Evolutionary conservation across 2,888 invertebrate genomes (phyloP).

Genomic region (Pyralis farinalis): DNA sequence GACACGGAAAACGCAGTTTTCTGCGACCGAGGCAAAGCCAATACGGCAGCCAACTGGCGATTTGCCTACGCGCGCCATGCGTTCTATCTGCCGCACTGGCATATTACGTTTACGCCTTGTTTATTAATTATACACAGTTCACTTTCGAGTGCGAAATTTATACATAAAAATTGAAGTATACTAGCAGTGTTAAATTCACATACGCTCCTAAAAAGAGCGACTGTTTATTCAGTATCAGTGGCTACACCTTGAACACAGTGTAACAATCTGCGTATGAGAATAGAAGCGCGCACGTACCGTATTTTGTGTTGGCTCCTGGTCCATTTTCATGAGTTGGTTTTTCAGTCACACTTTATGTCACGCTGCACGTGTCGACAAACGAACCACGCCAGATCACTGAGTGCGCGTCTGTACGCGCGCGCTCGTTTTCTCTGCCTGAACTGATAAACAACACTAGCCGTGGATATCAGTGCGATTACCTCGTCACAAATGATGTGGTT

Average conservation of each 20-base stretch:
- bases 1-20: constrained; percentile 36
- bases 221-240: neutral
- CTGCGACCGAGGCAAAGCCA: constrained; percentile 49
- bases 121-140: constrained; percentile 1
- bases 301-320: constrained; percentile 30
- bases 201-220: neutral
- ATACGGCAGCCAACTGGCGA: constrained; percentile 72
- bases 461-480: constrained; percentile 47
- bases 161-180: constrained; percentile 4
- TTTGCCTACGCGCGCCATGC: constrained; percentile 43
- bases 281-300: constrained; percentile 44
- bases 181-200: neutral
- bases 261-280: neutral
- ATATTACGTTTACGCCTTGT: constrained; percentile 3
- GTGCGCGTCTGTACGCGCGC: constrained; percentile 37
- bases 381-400: constrained; percentile 38
- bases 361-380: constrained; percentile 39
- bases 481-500: constrained; percentile 26
- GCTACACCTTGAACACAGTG: neutral
- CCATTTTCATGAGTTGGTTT: constrained; percentile 30
- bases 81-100: neutral
- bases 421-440: constrained; percentile 41
- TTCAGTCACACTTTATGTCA: constrained; percentile 24
- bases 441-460: constrained; percentile 55
- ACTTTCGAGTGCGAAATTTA: constrained; percentile 4